Conservation (phyloP, 2,797 vertebrate genomes). For the Cheirogaleus major region DNA sequence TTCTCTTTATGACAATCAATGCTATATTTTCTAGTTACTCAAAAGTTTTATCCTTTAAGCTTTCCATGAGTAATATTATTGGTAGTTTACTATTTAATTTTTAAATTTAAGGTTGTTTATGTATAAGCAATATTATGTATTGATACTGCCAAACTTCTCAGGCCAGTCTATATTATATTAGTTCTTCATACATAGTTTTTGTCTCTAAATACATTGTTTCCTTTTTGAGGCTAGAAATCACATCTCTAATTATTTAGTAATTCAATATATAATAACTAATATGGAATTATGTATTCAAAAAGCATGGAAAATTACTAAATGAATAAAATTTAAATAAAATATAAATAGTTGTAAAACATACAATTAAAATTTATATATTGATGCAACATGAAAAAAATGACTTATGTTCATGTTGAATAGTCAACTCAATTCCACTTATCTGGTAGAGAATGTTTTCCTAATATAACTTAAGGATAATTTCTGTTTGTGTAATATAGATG, state of each 20-base stretch:
- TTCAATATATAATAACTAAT: background rate
- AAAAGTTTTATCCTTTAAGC: background rate
- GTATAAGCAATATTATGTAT: background rate
- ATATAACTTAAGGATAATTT: conserved; percentile 55
- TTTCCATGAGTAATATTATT: background rate
- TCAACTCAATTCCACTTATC: background rate
- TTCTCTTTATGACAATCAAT: background rate
- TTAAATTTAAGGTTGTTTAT: background rate
- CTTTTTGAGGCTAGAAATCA: background rate
- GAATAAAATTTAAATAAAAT: background rate
- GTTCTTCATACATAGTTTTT: background rate
- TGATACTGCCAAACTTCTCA: background rate
- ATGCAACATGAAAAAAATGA: background rate
- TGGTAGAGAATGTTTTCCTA: conserved; percentile 30
- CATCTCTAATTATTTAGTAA: background rate
- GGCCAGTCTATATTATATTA: background rate
- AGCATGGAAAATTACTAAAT: background rate
- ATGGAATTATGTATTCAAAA: background rate
- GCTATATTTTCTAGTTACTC: background rate
- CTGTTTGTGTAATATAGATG: conserved; percentile 58
- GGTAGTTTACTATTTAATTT: background rate
- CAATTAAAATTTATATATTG: background rate
- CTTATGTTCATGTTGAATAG: background rate
- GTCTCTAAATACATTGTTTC: background rate
- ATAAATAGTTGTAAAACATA: background rate